These are phyloP conservation scores for Catagonus wagneri DNA, from an alignment of 2,113 vertebrate genomes.

Conservation along the genomic window DNA sequence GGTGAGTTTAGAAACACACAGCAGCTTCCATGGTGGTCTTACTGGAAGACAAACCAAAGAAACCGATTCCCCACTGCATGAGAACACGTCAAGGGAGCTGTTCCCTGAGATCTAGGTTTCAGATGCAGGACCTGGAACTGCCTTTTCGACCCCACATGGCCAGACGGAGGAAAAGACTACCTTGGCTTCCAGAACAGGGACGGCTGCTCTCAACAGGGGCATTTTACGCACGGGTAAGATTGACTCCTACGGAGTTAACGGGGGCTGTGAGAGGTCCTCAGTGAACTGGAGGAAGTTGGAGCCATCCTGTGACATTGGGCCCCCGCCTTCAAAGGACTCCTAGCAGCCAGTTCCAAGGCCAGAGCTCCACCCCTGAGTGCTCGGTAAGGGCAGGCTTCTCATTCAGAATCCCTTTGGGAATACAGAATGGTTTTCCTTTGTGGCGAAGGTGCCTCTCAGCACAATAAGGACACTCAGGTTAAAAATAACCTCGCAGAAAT, in stretches of 20 bases:
- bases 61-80: not conserved
- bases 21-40: not conserved
- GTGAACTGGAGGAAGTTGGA: not conserved
- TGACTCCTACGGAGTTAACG: not conserved
- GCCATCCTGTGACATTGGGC: rapidly evolving
- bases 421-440: not conserved
- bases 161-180: rapidly evolving
- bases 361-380: not conserved
- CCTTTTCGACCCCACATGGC: not conserved
- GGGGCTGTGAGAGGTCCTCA: not conserved
- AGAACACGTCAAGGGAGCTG: not conserved
- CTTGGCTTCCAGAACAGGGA: not conserved
- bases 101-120: not conserved
- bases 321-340: not conserved
- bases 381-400: not conserved
- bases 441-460: not conserved
- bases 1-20: not conserved
- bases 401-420: not conserved
- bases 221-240: not conserved
- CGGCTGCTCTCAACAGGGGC: not conserved
- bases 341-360: not conserved
- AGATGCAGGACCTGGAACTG: not conserved
- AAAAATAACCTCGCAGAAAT: slow-evolving; percentile 55
- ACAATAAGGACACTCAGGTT: not conserved
- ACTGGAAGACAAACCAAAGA: not conserved